These are phyloP conservation scores for Talpa occidentalis DNA, from an alignment of 2,113 vertebrate species.

Conservation along the genomic window DNA sequence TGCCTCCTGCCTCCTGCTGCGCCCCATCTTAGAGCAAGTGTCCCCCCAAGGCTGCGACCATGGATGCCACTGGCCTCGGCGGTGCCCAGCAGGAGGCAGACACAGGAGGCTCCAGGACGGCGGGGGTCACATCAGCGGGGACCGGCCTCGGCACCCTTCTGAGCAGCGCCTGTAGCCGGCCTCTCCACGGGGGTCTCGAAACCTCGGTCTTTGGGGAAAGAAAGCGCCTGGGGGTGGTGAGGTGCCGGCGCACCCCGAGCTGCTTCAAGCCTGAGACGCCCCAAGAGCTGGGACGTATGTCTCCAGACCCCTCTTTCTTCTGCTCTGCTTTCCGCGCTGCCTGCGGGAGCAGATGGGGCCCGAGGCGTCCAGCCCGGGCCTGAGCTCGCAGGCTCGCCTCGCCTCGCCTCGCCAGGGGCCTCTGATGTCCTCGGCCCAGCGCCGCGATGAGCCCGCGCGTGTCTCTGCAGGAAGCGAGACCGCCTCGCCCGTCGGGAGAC, in stretches of 20 bases:
- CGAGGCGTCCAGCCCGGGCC: conserved; percentile 49
- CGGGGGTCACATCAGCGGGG: too few species aligned
- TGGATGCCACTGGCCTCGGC: too few species aligned
- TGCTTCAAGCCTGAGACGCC: background rate
- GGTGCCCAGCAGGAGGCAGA: too few species aligned
- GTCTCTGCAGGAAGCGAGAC: background rate
- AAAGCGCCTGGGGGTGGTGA: rapidly evolving
- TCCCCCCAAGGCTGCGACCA: too few species aligned
- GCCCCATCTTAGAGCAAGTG: too few species aligned
- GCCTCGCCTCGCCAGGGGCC: too few species aligned
- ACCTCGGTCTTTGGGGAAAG: background rate
- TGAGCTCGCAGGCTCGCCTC: background rate
- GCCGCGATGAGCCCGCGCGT: background rate
- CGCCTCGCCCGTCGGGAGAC: background rate
- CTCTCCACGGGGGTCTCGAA: background rate
- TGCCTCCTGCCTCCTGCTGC: too few species aligned
- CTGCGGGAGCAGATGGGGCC: background rate
- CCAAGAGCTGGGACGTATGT: background rate
- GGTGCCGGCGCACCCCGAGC: conserved; percentile 4
- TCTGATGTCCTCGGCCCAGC: background rate
- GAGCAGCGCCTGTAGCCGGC: background rate
- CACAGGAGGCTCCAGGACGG: too few species aligned
- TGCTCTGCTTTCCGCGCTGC: too few species aligned
- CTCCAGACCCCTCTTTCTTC: conserved; percentile 9
- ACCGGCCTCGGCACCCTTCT: background rate